Evolutionary conservation across 1,140 invertebrate genomes (phyloP), one percentile per base, ranked within the genome.

Genomic region (Stegodyphus dumicola): DNA sequence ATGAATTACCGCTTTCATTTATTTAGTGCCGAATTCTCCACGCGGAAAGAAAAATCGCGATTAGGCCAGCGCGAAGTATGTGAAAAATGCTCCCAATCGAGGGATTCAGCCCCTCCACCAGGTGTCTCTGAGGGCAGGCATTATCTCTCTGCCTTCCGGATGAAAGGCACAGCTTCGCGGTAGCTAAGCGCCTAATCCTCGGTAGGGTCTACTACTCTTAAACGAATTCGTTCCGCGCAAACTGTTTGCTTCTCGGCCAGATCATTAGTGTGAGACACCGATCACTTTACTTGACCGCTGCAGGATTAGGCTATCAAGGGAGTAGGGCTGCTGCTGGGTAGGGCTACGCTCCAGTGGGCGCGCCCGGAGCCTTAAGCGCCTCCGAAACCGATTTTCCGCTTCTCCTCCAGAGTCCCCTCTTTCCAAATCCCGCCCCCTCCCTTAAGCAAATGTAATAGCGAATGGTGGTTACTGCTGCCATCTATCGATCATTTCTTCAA

Each of bases 251-350:
- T 85, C 84, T 85, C 84, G 75, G 66, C 75, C 75, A 85, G 84
- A 85, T 85, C 84, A 85, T 85, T 85, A 85, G 84, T 85, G 84
- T 85, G 84, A 85, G 60, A 73, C 84, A 65, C 52, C 84, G 84
- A 85, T 85, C 84, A 85, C 84, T 85, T 85, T 85, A 77, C 84
- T 85, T 85, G 84, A 85, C 84, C 84, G 84, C 84, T 85, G 84
- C 49, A 77, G 84, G 84, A 85, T 85, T 85, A 85, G 75, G 84
- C 81, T 85, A 77, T 70, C 73, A 77, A 64, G 75, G 56, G 54
- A 53, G 69, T 33, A 15, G 71, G 70, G 49, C n/a, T 17, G 67
- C 67, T 53, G 66, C 54, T 65, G 67, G 54, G 56, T 73, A 17
- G 5, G 7, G 54, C 75, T 33, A 77, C 60, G 75, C 75, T 77